These are phyloP conservation scores for Lates calcarifer DNA, from an alignment of 2,113 vertebrate species.

Conservation along the genomic window DNA sequence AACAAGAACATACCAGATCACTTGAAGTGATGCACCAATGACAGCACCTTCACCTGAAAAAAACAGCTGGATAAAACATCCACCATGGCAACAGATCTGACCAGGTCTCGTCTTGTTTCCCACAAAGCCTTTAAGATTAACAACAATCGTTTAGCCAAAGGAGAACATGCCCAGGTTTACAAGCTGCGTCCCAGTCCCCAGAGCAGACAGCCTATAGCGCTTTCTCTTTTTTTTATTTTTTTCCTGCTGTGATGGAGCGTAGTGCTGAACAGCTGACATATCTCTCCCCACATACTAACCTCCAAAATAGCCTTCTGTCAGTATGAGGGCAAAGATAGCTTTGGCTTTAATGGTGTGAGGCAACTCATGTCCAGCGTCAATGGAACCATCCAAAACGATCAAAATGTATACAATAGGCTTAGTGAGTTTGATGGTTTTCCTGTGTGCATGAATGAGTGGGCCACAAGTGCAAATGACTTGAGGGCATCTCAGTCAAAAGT, in stretches of 20 bases:
- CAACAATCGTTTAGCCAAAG: slow-evolving; percentile 55
- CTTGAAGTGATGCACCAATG: slow-evolving; percentile 42
- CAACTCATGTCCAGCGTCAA: slow-evolving; percentile 56
- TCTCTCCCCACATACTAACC: slow-evolving; percentile 78
- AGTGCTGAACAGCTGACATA: slow-evolving; percentile 86
- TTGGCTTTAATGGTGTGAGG: slow-evolving; percentile 56
- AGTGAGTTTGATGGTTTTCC: slow-evolving; percentile 55
- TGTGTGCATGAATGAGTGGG: not conserved
- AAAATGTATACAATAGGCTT: slow-evolving; percentile 34
- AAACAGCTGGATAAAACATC: slow-evolving; percentile 37
- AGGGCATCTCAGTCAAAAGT: not conserved
- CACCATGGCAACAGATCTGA: slow-evolving; percentile 37
- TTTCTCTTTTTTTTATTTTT: slow-evolving; percentile 62
- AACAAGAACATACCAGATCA: not conserved
- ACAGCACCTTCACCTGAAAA: slow-evolving; percentile 33
- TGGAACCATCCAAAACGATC: slow-evolving; percentile 49
- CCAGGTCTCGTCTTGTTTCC: slow-evolving; percentile 35
- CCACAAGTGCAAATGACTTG: not conserved
- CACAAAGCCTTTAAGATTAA: slow-evolving; percentile 69
- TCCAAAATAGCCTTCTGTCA: slow-evolving; percentile 85
- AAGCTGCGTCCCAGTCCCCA: slow-evolving; percentile 58
- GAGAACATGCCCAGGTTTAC: slow-evolving; percentile 50
- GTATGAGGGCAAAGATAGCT: slow-evolving; percentile 79
- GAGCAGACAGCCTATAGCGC: slow-evolving; percentile 55
- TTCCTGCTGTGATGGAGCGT: slow-evolving; percentile 70